Conservation (phyloP, 2,113 vertebrate species). For the Callochromis pleurospilus region DNA sequence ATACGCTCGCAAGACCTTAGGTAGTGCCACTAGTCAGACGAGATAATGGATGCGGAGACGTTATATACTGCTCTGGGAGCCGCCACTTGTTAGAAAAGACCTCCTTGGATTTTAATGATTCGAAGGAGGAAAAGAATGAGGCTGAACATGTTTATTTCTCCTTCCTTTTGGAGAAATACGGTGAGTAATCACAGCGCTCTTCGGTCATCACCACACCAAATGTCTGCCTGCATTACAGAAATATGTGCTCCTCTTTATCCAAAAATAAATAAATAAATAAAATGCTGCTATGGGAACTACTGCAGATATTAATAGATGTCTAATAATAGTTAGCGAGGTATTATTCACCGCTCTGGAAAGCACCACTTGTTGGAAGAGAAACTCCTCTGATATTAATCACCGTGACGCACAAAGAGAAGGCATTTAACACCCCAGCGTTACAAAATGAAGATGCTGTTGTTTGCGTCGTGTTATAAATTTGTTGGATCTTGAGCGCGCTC, state of each 20-base stretch:
- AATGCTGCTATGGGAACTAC: background rate
- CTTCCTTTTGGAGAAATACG: background rate
- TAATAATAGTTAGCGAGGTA: background rate
- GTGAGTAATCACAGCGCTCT: background rate
- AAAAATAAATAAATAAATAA: background rate
- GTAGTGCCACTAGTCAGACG: slow-evolving; percentile 30
- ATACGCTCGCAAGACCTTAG: slow-evolving; percentile 8
- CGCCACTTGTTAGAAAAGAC: slow-evolving; percentile 25
- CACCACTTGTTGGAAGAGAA: background rate
- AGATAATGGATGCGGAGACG: slow-evolving; percentile 38
- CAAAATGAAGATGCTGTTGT: background rate
- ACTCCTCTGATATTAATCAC: background rate
- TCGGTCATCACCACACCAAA: background rate
- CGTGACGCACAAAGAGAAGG: background rate
- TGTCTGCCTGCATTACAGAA: background rate
- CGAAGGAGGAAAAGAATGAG: background rate
- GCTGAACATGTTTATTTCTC: background rate
- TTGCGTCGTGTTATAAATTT: background rate
- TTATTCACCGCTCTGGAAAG: background rate
- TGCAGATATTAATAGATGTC: background rate
- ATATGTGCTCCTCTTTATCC: background rate
- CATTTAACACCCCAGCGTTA: background rate
- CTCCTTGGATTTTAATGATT: slow-evolving; percentile 7
- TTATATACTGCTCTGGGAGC: slow-evolving; percentile 27
- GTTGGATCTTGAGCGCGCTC: background rate